These are phyloP conservation scores for Laterallus jamaicensis DNA, from an alignment of 2,113 vertebrate species.

Conservation along the genomic window DNA sequence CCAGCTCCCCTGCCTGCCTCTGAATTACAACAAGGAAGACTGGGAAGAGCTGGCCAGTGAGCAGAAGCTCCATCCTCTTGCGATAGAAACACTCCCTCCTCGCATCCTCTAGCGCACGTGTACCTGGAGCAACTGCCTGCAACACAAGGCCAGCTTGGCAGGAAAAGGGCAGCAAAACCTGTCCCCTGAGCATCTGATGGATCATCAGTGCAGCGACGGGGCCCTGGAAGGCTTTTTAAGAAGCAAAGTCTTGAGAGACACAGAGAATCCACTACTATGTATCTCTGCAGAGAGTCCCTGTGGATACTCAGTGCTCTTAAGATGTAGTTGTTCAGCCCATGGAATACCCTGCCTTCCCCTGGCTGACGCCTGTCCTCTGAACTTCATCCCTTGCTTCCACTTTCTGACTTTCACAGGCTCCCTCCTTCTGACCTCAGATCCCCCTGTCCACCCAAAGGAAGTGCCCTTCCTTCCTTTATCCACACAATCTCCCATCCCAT, in stretches of 20 bases:
- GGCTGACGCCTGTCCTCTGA: background rate
- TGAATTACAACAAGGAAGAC: background rate
- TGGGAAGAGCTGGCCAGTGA: background rate
- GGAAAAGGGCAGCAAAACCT: background rate
- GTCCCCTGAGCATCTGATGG: background rate
- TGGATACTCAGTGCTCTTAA: background rate
- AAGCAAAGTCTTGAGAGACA: background rate
- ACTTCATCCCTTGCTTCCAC: background rate
- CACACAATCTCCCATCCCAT: background rate
- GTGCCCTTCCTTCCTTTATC: background rate
- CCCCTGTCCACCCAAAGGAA: background rate
- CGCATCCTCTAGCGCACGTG: background rate
- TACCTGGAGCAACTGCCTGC: background rate
- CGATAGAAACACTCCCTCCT: accelerated
- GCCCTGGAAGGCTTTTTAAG: background rate
- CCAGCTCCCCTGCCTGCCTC: background rate
- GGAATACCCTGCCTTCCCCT: background rate
- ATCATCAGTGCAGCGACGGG: background rate
- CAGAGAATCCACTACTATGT: background rate
- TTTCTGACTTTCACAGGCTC: background rate
- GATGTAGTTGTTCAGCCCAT: background rate
- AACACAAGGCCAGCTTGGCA: background rate
- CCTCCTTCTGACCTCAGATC: background rate
- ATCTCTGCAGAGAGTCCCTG: background rate
- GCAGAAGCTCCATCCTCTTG: background rate